A percentile compares a stretch with the other conserved stretches of the same genome.
Conservation (phyloP, 2,113 vertebrate species). For the Tylochromis polylepis region DNA sequence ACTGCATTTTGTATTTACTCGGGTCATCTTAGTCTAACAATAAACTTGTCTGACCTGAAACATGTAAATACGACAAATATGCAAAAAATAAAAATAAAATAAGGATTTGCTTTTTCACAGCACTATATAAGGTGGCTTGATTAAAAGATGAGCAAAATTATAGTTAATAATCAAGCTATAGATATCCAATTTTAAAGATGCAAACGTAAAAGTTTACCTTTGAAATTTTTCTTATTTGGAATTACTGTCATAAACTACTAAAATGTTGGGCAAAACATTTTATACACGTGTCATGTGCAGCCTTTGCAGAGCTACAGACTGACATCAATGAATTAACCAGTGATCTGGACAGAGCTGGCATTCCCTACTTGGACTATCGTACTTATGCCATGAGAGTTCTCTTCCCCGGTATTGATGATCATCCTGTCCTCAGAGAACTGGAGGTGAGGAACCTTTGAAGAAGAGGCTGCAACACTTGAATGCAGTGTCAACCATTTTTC, state of each 20-base stretch:
- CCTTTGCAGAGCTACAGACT: conserved; percentile 96
- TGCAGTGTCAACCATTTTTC: background rate
- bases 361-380: conserved; percentile 95
- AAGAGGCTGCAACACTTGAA: background rate
- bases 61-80: background rate
- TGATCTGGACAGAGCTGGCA: conserved; percentile 91
- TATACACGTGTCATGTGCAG: conserved; percentile 54
- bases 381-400: conserved; percentile 97
- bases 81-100: background rate
- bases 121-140: background rate
- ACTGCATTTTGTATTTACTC: background rate
- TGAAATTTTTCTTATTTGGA: background rate
- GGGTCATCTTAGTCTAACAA: background rate
- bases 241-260: background rate
- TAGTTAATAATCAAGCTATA: background rate
- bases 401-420: conserved; percentile 96
- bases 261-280: background rate
- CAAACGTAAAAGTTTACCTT: background rate
- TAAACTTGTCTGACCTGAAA: background rate
- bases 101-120: background rate
- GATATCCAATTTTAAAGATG: background rate
- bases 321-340: conserved; percentile 98
- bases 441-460: conserved; percentile 76
- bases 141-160: background rate
- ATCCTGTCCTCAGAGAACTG: conserved; percentile 91